phyloP scores from a whole-genome alignment of 2,888 invertebrate genomes.

The Erebia epiphron region DNA sequence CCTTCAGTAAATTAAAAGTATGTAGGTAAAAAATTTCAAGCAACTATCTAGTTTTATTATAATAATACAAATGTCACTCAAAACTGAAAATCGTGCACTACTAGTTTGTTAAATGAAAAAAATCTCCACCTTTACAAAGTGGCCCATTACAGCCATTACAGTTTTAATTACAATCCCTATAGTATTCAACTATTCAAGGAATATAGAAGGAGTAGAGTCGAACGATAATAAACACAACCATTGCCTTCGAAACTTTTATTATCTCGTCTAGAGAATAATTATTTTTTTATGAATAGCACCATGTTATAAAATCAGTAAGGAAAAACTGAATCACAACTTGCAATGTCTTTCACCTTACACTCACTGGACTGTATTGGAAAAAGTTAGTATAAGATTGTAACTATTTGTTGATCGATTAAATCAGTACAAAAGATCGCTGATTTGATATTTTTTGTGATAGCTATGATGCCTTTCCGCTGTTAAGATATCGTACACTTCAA shows the following conservation, averaged over 20 bases:
- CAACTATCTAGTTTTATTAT: no score
- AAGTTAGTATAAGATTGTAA: neutral
- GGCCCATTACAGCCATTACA: neutral
- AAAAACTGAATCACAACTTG: neutral
- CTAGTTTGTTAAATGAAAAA: conserved; percentile 1
- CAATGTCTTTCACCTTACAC: no score
- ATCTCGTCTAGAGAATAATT: neutral
- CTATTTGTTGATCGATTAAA: conserved; percentile 1
- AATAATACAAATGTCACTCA: neutral
- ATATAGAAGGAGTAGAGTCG: neutral
- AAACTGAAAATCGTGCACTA: neutral
- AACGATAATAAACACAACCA: conserved; percentile 13
- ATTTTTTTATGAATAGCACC: neutral
- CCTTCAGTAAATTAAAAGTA: no score
- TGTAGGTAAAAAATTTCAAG: neutral
- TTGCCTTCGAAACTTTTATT: conserved; percentile 10
- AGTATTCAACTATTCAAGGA: neutral
- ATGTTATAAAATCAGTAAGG: neutral
- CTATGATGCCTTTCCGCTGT: neutral
- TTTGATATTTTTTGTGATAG: conserved; percentile 17
- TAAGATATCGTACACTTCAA: conserved; percentile 25
- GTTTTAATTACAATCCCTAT: neutral
- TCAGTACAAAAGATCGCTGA: conserved; percentile 16
- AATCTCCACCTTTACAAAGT: neutral
- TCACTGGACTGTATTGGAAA: no score